phyloP scores from a whole-genome alignment of 1,140 invertebrate genomes.

The Venturia canescens region DNA sequence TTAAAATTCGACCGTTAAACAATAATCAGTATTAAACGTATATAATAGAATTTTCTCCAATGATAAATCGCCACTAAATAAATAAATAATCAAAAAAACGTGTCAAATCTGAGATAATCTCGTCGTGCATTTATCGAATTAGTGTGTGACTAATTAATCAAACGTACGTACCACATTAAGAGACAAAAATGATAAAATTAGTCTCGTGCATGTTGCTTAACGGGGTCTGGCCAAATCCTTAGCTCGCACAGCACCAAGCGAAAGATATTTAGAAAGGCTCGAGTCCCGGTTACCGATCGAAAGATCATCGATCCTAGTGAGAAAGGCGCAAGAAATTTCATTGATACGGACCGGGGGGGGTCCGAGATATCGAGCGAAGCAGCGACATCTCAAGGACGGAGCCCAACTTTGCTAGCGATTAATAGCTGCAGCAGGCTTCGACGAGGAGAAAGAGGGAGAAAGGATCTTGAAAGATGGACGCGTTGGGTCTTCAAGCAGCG shows the following conservation, averaged over 20 bases:
- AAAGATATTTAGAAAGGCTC: neutral
- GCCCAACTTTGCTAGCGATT: neutral
- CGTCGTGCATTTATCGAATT: neutral
- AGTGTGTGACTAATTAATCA: conserved; percentile 1
- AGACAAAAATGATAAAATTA: conserved; percentile 23
- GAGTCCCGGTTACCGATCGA: neutral
- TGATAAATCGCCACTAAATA: neutral
- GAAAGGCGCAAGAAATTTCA: neutral
- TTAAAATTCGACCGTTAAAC: conserved; percentile 5
- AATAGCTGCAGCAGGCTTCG: neutral
- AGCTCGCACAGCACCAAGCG: neutral
- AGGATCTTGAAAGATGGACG: conserved; percentile 64
- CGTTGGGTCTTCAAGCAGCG: conserved; percentile 72
- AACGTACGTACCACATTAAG: conserved; percentile 6
- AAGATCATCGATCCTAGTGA: neutral
- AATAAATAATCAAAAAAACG: conserved; percentile 1
- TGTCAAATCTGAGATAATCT: neutral
- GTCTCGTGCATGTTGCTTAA: conserved; percentile 30
- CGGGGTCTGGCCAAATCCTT: conserved; percentile 42
- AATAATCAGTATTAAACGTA: conserved; percentile 27
- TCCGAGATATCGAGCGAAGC: neutral
- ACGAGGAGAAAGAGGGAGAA: neutral
- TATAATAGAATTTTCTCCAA: neutral
- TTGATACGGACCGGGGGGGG: neutral
- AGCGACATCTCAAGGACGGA: neutral